phyloP scores from a whole-genome alignment of 2,113 vertebrate genomes.

The Xiphophorus couchianus region DNA sequence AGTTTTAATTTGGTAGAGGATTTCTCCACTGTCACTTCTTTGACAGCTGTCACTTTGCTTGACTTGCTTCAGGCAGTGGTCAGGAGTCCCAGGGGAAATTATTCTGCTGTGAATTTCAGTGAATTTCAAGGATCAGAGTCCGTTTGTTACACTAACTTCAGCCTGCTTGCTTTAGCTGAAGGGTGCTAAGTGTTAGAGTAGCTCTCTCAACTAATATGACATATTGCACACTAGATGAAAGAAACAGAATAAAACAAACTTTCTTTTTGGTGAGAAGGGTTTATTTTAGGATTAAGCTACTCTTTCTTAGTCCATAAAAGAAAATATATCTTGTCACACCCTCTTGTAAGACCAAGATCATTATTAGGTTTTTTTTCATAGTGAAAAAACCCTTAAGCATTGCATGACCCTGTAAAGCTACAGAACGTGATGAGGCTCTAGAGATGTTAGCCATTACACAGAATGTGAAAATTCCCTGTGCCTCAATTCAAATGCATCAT shows the following conservation, averaged over 20 bases:
- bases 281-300: constrained; percentile 10
- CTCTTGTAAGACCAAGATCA: not conserved
- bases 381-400: not conserved
- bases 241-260: constrained; percentile 13
- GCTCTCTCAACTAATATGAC: constrained; percentile 29
- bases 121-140: constrained; percentile 52
- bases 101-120: constrained; percentile 66
- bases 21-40: constrained; percentile 46
- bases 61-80: constrained; percentile 48
- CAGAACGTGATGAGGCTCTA: not conserved
- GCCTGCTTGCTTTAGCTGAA: constrained; percentile 35
- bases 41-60: constrained; percentile 68
- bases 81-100: constrained; percentile 63
- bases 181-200: constrained; percentile 20
- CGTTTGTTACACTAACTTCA: constrained; percentile 47
- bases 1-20: constrained; percentile 49
- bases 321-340: not conserved
- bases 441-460: not conserved
- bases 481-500: not conserved
- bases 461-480: not conserved
- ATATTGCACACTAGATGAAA: constrained; percentile 22
- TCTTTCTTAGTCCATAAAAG: not conserved
- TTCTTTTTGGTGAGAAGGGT: not conserved
- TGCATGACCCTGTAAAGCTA: not conserved
- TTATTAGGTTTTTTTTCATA: not conserved